Conservation (phyloP, 2,797 vertebrate genomes). For the Muscicapa comitata region DNA sequence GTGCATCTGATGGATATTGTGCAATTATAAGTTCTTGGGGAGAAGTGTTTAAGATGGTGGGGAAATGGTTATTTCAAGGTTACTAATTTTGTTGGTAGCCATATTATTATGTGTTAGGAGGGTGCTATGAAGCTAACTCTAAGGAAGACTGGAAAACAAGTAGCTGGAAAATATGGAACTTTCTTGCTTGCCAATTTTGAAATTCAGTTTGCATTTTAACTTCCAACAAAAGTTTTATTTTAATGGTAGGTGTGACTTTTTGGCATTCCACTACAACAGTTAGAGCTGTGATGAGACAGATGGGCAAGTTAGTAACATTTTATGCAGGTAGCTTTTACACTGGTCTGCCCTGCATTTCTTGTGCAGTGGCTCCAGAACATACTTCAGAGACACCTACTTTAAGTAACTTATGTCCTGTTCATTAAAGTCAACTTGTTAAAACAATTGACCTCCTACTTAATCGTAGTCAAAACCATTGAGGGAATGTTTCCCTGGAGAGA, state of each 20-base stretch:
- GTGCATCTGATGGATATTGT: background rate
- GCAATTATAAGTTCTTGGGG: background rate
- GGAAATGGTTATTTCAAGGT: background rate
- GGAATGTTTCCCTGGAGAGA: background rate
- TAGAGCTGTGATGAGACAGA: background rate
- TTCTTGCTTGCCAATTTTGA: background rate
- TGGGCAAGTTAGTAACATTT: background rate
- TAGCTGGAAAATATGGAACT: background rate
- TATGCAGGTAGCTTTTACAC: background rate
- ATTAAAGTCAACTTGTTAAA: background rate
- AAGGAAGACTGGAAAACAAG: background rate
- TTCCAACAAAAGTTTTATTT: background rate
- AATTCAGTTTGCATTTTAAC: background rate
- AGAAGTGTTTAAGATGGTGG: background rate
- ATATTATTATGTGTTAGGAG: background rate
- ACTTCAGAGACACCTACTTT: background rate
- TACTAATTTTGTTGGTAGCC: background rate
- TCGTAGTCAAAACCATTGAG: background rate
- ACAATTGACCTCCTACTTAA: background rate
- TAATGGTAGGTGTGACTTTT: background rate
- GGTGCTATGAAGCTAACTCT: background rate
- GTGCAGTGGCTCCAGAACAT: background rate
- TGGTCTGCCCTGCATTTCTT: background rate
- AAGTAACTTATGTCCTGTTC: background rate
- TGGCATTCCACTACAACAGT: background rate